Percentiles rank a stretch among this genome's conserved stretches.
Conservation (phyloP, 1,140 invertebrate species). For the Drosophila truncata region DNA sequence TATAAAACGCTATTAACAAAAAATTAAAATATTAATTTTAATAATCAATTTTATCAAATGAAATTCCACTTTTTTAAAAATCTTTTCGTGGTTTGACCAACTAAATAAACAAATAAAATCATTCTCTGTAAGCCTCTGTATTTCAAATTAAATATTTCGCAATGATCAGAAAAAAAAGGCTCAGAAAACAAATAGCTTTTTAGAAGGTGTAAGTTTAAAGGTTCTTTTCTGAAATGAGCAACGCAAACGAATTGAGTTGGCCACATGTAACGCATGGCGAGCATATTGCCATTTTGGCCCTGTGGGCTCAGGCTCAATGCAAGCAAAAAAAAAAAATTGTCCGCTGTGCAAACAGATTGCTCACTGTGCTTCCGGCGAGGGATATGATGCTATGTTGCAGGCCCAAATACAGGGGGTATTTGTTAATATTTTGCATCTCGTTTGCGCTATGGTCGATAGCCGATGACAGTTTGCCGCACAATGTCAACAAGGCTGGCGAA, state of each 20-base stretch:
- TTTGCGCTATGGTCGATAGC: slow-evolving; percentile 40
- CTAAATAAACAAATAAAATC: too few relatives aligned
- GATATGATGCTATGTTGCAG: slow-evolving; percentile 18
- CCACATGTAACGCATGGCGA: neutral
- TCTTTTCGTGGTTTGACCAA: neutral
- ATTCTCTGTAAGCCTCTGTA: too few relatives aligned
- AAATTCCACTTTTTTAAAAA: too few relatives aligned
- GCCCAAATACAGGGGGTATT: slow-evolving; percentile 47
- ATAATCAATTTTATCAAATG: too few relatives aligned
- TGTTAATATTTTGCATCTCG: slow-evolving; percentile 73
- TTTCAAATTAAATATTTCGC: too few relatives aligned
- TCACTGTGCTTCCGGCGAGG: neutral
- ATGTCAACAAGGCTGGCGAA: slow-evolving; percentile 65
- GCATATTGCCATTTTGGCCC: slow-evolving; percentile 8
- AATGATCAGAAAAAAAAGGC: too few relatives aligned
- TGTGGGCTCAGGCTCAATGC: slow-evolving; percentile 3
- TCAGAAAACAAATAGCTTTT: too few relatives aligned
- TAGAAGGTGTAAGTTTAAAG: neutral
- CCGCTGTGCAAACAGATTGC: slow-evolving; percentile 20
- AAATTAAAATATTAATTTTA: too few relatives aligned
- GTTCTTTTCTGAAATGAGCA: neutral
- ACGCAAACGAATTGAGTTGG: neutral
- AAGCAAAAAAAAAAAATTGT: slow-evolving; percentile 6
- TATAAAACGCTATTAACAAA: neutral
- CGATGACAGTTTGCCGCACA: slow-evolving; percentile 59